phyloP scores from a whole-genome alignment of 2,797 vertebrate genomes.

The Tenualosa thibaudeaui region DNA sequence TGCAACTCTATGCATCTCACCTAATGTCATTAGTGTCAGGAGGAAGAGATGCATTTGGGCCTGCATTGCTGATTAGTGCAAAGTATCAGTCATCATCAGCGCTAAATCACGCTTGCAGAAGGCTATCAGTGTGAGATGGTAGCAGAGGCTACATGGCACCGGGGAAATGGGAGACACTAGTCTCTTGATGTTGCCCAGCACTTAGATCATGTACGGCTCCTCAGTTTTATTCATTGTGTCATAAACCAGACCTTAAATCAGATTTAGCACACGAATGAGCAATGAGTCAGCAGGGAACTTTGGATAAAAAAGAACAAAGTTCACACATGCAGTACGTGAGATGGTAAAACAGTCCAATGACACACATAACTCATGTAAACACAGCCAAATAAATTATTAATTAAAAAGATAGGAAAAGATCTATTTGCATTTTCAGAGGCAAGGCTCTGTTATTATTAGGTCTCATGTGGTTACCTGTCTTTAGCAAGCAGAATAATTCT shows the following conservation, averaged over 20 bases:
- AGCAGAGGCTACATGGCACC: constrained; percentile 34
- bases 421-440: constrained; percentile 32
- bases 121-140: constrained; percentile 47
- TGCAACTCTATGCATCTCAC: constrained; percentile 70
- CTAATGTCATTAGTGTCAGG: constrained; percentile 74
- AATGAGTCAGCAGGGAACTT: neutral
- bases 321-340: neutral
- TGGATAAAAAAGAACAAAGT: neutral
- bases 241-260: neutral
- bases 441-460: constrained; percentile 22
- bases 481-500: neutral
- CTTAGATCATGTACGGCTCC: neutral
- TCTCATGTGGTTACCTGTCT: constrained; percentile 36
- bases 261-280: neutral
- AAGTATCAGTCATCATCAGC: constrained; percentile 52
- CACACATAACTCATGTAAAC: neutral
- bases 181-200: neutral
- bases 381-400: constrained; percentile 29
- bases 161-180: neutral
- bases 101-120: constrained; percentile 57
- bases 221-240: neutral
- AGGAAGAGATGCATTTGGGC: constrained; percentile 69
- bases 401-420: constrained; percentile 16
- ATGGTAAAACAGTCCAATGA: neutral
- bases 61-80: constrained; percentile 64